phyloP scores from a whole-genome alignment of 2,113 vertebrate species.

The Ctenodactylus gundi region DNA sequence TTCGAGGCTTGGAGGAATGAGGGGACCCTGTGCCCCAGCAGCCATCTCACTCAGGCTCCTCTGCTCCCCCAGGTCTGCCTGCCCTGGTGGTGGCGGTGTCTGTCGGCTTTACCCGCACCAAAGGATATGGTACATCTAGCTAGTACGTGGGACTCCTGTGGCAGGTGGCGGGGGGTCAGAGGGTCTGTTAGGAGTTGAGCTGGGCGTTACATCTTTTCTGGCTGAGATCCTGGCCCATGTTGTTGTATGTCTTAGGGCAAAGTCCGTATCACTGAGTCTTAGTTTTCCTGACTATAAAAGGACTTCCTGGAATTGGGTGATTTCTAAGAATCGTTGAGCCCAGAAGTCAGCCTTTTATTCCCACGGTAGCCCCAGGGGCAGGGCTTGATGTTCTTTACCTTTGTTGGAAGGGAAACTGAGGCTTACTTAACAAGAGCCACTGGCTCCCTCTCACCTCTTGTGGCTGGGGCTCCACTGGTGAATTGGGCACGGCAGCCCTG shows the following conservation, averaged over 20 bases:
- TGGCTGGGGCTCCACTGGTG: not conserved
- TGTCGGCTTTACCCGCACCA: constrained; percentile 95
- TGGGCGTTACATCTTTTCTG: not conserved
- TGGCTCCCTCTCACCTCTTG: not conserved
- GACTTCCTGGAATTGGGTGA: not conserved
- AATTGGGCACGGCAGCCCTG: too few relatives aligned
- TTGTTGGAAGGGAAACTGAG: not conserved
- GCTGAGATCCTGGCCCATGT: not conserved
- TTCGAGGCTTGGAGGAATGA: not conserved
- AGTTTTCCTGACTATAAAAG: not conserved
- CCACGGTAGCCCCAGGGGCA: not conserved
- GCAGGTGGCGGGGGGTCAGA: not conserved
- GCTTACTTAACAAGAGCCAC: not conserved
- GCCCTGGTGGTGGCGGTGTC: constrained; percentile 96
- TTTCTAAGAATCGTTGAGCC: not conserved
- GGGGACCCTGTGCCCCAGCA: not conserved
- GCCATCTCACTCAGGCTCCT: not conserved
- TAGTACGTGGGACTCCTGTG: constrained; percentile 88
- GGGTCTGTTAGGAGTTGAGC: not conserved
- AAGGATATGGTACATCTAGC: constrained; percentile 95
- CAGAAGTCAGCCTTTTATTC: not conserved
- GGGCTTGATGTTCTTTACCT: not conserved
- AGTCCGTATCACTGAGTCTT: not conserved
- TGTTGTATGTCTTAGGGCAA: not conserved
- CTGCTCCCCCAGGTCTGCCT: constrained; percentile 85